These are phyloP conservation scores for Colossoma macropomum DNA, from an alignment of 2,113 vertebrate genomes.

Conservation along the genomic window DNA sequence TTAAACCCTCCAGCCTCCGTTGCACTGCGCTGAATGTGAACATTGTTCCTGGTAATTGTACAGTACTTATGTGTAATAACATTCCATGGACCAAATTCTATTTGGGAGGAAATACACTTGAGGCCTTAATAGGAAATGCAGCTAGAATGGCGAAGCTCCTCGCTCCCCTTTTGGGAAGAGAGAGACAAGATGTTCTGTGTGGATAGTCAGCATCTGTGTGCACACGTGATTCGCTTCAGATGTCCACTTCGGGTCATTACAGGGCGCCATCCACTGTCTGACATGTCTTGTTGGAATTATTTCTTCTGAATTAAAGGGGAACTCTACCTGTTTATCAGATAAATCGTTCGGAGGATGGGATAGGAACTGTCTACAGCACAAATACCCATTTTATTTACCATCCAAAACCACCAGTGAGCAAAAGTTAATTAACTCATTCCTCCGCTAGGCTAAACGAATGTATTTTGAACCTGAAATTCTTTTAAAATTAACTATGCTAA, in stretches of 20 bases:
- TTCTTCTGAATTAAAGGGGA: not conserved
- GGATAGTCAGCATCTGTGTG: conserved; percentile 1
- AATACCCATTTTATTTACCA: too few species aligned
- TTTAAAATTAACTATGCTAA: too few species aligned
- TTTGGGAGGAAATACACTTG: not conserved
- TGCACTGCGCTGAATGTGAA: not conserved
- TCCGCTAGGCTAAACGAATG: too few species aligned
- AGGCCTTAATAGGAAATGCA: not conserved
- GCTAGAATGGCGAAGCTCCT: not conserved
- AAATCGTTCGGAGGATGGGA: not conserved
- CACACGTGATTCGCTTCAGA: conserved; percentile 2
- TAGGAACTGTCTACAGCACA: too few species aligned
- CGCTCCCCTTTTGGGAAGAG: conserved; percentile 5
- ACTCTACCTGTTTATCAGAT: not conserved
- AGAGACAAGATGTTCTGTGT: not conserved
- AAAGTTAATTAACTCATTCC: too few species aligned
- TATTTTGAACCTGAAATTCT: too few species aligned
- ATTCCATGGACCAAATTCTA: not conserved
- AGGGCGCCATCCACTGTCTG: conserved; percentile 31
- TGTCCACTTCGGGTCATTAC: conserved; percentile 48
- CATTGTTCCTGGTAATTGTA: conserved; percentile 5
- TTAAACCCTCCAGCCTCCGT: not conserved
- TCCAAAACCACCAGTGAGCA: too few species aligned
- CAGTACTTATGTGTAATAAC: not conserved
- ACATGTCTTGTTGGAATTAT: conserved; percentile 15